Evolutionary conservation across 2,113 vertebrate species (phyloP).

Genomic region (Australoheros scitulus): DNA sequence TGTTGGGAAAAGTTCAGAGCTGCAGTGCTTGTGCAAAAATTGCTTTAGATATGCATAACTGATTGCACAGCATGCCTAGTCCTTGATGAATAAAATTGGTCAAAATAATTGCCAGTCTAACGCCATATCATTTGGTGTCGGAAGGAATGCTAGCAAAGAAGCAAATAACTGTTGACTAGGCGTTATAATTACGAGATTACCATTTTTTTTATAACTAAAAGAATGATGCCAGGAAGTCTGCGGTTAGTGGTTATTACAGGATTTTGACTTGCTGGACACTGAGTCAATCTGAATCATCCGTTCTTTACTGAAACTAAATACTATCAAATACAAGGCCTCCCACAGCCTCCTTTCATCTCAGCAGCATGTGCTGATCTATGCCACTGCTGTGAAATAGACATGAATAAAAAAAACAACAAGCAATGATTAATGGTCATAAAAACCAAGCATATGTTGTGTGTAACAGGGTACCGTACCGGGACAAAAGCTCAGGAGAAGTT

Average conservation of each 20-base stretch:
- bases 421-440: constrained; percentile 42
- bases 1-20: background rate
- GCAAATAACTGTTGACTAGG: constrained; percentile 30
- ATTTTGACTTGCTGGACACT: constrained; percentile 51
- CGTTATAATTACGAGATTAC: background rate
- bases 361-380: constrained; percentile 18
- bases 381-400: constrained; percentile 36
- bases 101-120: background rate
- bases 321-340: constrained; percentile 25
- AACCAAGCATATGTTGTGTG: constrained; percentile 14
- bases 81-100: background rate
- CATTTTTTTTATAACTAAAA: background rate
- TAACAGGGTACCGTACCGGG: background rate
- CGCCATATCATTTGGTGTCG: background rate
- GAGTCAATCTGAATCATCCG: constrained; percentile 62
- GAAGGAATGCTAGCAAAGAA: background rate
- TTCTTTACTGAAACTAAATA: constrained; percentile 47
- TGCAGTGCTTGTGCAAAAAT: background rate
- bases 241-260: constrained; percentile 37
- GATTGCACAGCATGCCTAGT: background rate
- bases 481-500: background rate
- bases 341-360: constrained; percentile 44
- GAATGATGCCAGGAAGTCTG: constrained; percentile 45
- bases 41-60: background rate
- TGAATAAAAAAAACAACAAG: constrained; percentile 21